Evolutionary conservation across 2,888 invertebrate species (phyloP).

Genomic region (Lagria hirta): DNA sequence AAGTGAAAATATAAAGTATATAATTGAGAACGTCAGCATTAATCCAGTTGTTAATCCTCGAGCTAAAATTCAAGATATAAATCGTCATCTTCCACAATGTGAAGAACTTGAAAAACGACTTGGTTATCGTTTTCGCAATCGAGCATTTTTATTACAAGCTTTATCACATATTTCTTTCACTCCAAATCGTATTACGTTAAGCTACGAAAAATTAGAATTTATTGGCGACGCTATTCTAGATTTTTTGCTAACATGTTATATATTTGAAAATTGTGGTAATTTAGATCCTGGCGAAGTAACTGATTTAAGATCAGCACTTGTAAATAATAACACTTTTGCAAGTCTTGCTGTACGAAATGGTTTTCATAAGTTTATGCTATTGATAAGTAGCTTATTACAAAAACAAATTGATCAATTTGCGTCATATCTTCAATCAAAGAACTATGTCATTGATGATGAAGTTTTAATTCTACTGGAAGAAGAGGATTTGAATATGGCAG

Average conservation of each 20-base stretch:
- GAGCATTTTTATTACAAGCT: constrained; percentile 82
- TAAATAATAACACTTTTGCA: constrained; percentile 95
- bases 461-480: constrained; percentile 68
- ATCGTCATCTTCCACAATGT: constrained; percentile 48
- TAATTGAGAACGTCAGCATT: constrained; percentile 37
- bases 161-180: constrained; percentile 90
- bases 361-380: constrained; percentile 73
- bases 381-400: constrained; percentile 57
- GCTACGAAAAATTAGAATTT: constrained; percentile 90
- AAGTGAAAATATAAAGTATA: constrained; percentile 40
- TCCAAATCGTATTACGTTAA: constrained; percentile 78
- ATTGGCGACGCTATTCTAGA: constrained; percentile 90
- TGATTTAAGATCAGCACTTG: constrained; percentile 90
- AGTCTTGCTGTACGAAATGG: constrained; percentile 82
- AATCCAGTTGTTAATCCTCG: constrained; percentile 52
- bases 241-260: constrained; percentile 83
- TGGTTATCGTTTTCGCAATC: constrained; percentile 78
- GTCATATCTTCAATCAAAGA: constrained; percentile 62
- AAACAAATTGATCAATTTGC: constrained; percentile 65
- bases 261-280: constrained; percentile 72
- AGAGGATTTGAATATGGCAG: constrained; percentile 64
- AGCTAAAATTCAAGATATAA: constrained; percentile 53
- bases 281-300: constrained; percentile 86
- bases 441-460: constrained; percentile 67
- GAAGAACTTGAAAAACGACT: constrained; percentile 63